phyloP scores from a whole-genome alignment of 1,140 invertebrate species.

The Magallana gigas region DNA sequence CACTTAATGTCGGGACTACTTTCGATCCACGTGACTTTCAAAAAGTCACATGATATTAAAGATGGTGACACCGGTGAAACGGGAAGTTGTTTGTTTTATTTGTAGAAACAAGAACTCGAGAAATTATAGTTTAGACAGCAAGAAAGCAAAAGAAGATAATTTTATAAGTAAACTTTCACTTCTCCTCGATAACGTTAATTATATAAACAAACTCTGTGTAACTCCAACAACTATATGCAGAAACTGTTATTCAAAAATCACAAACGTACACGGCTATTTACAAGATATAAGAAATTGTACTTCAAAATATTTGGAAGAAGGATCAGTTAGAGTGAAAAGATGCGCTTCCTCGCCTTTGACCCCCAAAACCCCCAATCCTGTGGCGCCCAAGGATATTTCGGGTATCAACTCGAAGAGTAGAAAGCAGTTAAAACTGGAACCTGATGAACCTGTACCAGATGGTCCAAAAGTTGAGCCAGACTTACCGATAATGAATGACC shows the following conservation, averaged over 20 bases:
- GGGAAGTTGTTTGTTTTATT: background rate
- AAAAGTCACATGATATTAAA: constrained; percentile 21
- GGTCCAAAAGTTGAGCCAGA: background rate
- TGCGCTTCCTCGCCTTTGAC: background rate
- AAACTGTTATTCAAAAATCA: background rate
- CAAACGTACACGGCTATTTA: background rate
- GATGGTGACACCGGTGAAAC: background rate
- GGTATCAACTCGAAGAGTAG: background rate
- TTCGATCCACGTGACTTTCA: constrained; percentile 20
- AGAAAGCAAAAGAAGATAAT: background rate
- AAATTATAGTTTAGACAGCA: background rate
- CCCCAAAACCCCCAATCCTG: background rate
- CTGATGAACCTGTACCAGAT: background rate
- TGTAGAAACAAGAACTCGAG: background rate
- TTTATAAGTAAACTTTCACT: background rate
- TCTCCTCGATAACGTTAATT: background rate
- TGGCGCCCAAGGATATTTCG: background rate
- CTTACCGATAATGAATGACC: background rate
- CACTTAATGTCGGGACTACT: background rate
- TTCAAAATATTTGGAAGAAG: background rate
- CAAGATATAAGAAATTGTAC: constrained; percentile 5
- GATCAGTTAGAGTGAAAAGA: constrained; percentile 4
- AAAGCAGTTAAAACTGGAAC: background rate
- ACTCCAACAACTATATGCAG: background rate
- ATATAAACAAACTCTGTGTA: background rate